phyloP scores from a whole-genome alignment of 2,888 invertebrate species.

The Rhopalosiphum nymphaeae region DNA sequence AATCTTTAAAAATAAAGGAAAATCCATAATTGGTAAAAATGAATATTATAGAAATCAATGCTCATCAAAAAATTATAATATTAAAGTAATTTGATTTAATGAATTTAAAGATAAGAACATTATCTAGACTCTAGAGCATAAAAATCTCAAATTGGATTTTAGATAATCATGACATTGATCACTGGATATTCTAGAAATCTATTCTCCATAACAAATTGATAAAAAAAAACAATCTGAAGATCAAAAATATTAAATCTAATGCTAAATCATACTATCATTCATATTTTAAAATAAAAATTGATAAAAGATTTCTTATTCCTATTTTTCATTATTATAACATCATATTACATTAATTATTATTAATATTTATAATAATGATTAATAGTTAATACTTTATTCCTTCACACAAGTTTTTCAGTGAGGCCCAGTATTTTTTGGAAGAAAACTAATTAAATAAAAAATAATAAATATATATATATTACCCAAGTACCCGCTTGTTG shows the following conservation, averaged over 20 bases:
- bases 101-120: neutral
- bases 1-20: neutral
- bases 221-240: neutral
- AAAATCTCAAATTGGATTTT: neutral
- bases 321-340: neutral
- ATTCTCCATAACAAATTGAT: neutral
- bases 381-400: neutral
- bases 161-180: neutral
- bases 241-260: neutral
- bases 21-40: neutral
- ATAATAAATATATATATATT: neutral
- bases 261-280: neutral
- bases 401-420: neutral
- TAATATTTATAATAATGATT: neutral
- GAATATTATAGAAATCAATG: neutral
- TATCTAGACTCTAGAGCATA: neutral
- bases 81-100: neutral
- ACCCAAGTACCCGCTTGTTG: neutral
- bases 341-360: neutral
- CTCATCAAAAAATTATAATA: neutral
- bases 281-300: neutral
- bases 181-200: neutral
- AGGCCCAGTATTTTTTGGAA: neutral
- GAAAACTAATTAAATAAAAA: neutral
- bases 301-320: neutral